Base-by-base conservation (phyloP, 2,113 vertebrate genomes). In the Pseudorasbora parva region DNA sequence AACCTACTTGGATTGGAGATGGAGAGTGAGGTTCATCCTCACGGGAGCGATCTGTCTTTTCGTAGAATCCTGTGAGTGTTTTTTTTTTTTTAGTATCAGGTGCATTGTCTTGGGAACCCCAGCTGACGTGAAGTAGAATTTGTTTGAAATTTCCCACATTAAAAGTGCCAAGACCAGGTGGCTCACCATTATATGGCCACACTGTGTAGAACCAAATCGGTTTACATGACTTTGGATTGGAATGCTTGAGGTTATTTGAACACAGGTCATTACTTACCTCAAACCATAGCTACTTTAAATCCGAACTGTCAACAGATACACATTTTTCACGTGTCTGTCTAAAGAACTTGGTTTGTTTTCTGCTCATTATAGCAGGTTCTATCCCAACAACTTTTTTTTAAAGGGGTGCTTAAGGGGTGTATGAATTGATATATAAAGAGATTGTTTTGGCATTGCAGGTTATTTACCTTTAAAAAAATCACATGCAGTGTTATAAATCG, bases 31-130 rank as follows among this genome's bases (percentile, higher is more conserved):
- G 90, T 79, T 54, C 49, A 85, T 90, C 87, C 97, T 93, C 96
- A 45, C 3, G 96, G 95, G 97, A 96, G 85, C 91, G 86, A 97
- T 99, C 93, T 84, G 82, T 98, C 95, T 96, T 95, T 91, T 88
- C 54, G 85, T 93, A 90, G 90, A 95, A 92, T 90, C 94, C 91
- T 97, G 95, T 97, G 97, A 97, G 96, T 94, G 95, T 94, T 89
- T 93, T 37, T 37, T 5, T 95, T 97, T n/a, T n/a, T n/a, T 97
- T 95, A 96, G 96, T 95, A 97, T 99, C 97, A 98, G 97, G 97
- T 98, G 97, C 95, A 95, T 97, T 95, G 96, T 97, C 96, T 96
- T 98, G 97, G 97, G 96, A 98, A 98, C 11, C 88, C 93, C 95
- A 97, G 97, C 92, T 94, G 93, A 96, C 96, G 97, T 97, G 89